These are phyloP conservation scores for Potorous gilbertii DNA, from an alignment of 2,797 vertebrate genomes.

Conservation along the genomic window DNA sequence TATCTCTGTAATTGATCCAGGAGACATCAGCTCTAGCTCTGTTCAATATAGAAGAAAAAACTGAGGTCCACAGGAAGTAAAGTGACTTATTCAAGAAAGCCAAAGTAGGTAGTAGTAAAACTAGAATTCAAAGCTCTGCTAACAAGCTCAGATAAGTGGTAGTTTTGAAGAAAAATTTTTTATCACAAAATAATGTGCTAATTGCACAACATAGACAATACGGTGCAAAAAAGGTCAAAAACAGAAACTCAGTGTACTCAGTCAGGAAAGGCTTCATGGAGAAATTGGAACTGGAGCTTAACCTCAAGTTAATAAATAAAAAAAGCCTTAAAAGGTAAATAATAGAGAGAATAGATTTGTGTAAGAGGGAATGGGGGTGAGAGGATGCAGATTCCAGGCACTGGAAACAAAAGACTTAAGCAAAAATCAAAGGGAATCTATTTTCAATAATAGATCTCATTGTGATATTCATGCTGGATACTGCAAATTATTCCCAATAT, in stretches of 20 bases:
- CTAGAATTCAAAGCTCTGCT: neutral
- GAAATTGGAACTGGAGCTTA: neutral
- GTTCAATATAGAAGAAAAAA: neutral
- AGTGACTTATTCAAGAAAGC: neutral
- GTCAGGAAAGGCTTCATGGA: neutral
- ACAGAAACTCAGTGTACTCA: neutral
- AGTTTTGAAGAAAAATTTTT: neutral
- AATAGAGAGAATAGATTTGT: too few species aligned
- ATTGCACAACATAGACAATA: neutral
- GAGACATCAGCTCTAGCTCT: neutral
- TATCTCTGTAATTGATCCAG: neutral
- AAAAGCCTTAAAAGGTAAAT: neutral
- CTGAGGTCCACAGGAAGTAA: neutral
- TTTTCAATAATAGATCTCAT: slow-evolving; percentile 8
- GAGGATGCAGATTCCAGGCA: neutral
- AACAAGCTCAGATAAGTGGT: neutral
- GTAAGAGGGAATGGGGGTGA: neutral
- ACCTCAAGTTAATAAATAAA: neutral
- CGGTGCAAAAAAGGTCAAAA: neutral
- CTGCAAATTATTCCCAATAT: slow-evolving; percentile 47
- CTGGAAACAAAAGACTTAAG: neutral
- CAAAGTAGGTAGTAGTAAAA: neutral
- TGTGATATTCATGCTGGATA: slow-evolving; percentile 61
- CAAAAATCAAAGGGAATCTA: neutral
- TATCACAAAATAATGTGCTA: neutral